Evolutionary conservation across 2,888 invertebrate genomes (phyloP).

Genomic region (Hirtodrosophila histrioides): DNA sequence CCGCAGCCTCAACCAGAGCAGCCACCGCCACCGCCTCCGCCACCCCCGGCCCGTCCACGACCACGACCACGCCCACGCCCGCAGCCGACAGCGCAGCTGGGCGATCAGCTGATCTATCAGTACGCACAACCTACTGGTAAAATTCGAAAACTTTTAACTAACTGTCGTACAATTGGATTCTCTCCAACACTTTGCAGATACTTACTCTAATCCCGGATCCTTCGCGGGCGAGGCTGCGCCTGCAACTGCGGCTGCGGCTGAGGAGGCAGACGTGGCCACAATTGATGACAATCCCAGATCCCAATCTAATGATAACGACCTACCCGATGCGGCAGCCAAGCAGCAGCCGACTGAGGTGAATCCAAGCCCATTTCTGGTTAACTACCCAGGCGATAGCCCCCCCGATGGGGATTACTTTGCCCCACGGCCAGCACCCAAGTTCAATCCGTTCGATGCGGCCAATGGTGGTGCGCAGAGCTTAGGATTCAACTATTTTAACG

Average conservation of each 20-base stretch:
- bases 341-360: neutral
- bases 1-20: constrained; percentile 4
- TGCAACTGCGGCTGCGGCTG: constrained; percentile 5
- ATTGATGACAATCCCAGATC: neutral
- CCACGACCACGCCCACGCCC: constrained; percentile 30
- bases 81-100: constrained; percentile 48
- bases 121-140: constrained; percentile 81
- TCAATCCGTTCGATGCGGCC: constrained; percentile 7
- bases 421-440: constrained; percentile 5
- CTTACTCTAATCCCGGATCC: constrained; percentile 64
- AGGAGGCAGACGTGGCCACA: neutral
- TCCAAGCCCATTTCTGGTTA: constrained; percentile 32
- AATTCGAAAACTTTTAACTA: constrained; percentile 81
- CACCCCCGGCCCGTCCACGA: constrained; percentile 1
- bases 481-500: constrained; percentile 17
- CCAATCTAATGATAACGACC: neutral
- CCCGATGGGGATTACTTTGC: constrained; percentile 6
- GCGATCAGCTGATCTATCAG: constrained; percentile 74
- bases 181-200: constrained; percentile 83
- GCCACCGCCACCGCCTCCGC: constrained; percentile 17
- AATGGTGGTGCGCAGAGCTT: neutral
- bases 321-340: neutral
- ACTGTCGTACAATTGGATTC: constrained; percentile 82
- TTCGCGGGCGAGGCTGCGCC: constrained; percentile 31
- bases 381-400: constrained; percentile 40